Percentiles rank a stretch among this genome's conserved stretches.
Conservation (phyloP, 2,797 vertebrate genomes). For the Betta splendens region DNA sequence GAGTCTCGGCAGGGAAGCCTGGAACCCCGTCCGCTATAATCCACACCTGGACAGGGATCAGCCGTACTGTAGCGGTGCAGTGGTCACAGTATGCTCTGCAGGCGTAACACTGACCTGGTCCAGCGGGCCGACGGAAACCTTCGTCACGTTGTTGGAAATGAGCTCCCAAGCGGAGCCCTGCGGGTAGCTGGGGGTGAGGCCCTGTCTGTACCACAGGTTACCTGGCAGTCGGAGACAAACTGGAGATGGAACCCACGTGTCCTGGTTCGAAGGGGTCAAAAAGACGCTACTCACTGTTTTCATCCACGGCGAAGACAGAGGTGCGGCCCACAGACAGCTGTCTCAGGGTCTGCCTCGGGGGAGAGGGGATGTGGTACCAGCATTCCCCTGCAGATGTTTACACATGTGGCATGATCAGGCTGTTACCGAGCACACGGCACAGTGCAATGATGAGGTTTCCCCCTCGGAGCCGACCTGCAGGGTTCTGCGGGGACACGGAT, state of each 20-base stretch:
- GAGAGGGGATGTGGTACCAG: constrained; percentile 97
- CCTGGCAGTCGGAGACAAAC: constrained; percentile 68
- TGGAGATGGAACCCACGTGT: not conserved
- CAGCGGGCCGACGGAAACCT: constrained; percentile 91
- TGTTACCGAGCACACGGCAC: not conserved
- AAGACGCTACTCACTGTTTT: constrained; percentile 83
- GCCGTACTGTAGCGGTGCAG: too few relatives aligned
- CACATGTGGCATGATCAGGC: not conserved
- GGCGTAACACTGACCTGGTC: constrained; percentile 86
- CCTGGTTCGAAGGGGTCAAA: not conserved
- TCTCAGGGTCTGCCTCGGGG: constrained; percentile 87
- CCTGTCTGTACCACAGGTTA: constrained; percentile 95
- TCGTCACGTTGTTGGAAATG: constrained; percentile 92
- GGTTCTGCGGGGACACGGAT: constrained; percentile 89
- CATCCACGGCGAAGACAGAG: constrained; percentile 91
- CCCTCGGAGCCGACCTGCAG: constrained; percentile 75
- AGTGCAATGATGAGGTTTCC: not conserved
- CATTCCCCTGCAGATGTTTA: constrained; percentile 83
- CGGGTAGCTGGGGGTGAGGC: constrained; percentile 94
- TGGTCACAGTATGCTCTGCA: too few relatives aligned
- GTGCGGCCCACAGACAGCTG: constrained; percentile 95
- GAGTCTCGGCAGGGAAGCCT: constrained; percentile 87
- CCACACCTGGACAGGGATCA: constrained; percentile 87
- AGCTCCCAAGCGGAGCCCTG: constrained; percentile 95
- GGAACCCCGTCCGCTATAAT: constrained; percentile 91